Evolutionary conservation across 2,113 vertebrate species (phyloP).

Genomic region (Microcebus tavaratra): DNA sequence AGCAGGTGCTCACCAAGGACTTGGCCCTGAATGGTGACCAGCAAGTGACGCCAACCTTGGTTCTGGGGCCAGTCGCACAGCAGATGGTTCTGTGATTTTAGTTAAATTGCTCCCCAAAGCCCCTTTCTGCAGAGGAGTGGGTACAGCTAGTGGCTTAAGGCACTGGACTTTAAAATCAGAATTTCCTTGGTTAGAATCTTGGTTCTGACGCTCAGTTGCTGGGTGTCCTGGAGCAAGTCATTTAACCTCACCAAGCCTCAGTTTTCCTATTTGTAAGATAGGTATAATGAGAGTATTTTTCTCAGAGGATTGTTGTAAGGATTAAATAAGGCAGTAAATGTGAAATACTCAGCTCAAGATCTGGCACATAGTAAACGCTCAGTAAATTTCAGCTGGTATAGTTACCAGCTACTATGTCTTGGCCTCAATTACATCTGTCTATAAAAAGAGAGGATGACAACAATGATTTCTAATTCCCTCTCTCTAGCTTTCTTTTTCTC

Average conservation of each 20-base stretch:
- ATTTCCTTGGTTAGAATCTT: not conserved
- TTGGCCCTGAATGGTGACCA: not conserved
- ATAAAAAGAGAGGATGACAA: not conserved
- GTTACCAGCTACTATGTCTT: not conserved
- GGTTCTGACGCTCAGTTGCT: not conserved
- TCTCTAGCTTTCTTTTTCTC: not conserved
- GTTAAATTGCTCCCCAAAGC: not conserved
- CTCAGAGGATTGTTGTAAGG: not conserved
- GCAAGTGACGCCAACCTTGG: not conserved
- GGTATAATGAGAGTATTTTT: not conserved
- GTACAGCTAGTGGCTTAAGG: not conserved
- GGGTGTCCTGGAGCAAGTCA: not conserved
- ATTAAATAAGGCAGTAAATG: not conserved
- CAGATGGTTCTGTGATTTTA: not conserved
- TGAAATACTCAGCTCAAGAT: not conserved
- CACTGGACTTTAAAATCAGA: not conserved
- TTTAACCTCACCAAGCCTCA: not conserved
- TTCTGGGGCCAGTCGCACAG: not conserved
- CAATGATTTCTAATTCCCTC: not conserved
- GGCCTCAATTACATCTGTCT: not conserved
- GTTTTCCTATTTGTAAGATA: not conserved
- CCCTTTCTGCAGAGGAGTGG: not conserved
- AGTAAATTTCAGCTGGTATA: not conserved
- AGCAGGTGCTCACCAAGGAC: not conserved
- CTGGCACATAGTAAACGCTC: not conserved